Percentiles rank a stretch among this genome's conserved stretches.
phyloP scores from a whole-genome alignment of 2,113 vertebrate species.

The Neodon shergylaensis region DNA sequence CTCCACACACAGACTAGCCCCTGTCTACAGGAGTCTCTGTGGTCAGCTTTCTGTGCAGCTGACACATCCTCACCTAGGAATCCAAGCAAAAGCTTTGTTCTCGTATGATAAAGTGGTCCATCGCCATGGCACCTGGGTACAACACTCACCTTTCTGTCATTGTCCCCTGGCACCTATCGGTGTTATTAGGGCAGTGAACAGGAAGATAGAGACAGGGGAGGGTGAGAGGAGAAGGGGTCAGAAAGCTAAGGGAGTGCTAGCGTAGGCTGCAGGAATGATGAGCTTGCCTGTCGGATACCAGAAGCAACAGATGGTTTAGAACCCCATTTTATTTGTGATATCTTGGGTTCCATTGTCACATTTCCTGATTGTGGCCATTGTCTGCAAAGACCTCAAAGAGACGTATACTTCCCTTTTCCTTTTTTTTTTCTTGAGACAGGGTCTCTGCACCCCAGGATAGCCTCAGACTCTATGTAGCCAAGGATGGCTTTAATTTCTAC shows the following conservation, averaged over 20 bases:
- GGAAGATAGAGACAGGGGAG: neutral
- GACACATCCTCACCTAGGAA: neutral
- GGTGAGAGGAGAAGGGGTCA: too few relatives aligned
- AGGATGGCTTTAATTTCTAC: neutral
- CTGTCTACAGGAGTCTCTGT: fast-evolving
- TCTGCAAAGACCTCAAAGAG: neutral
- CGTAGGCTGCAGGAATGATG: neutral
- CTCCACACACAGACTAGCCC: neutral
- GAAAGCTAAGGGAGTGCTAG: neutral
- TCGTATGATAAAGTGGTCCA: neutral
- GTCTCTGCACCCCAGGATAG: neutral
- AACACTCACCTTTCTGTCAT: neutral
- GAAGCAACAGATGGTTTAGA: conserved; percentile 38
- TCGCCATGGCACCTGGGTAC: neutral
- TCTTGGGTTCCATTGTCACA: neutral
- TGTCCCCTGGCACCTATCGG: neutral
- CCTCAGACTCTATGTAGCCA: neutral
- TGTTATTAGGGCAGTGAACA: fast-evolving
- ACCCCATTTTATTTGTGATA: conserved; percentile 38
- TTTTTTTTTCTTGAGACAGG: neutral
- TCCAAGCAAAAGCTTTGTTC: neutral
- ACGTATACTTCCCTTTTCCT: neutral
- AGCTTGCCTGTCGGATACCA: neutral
- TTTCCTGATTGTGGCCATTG: neutral
- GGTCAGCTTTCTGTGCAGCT: fast-evolving